Evolutionary conservation across 2,113 vertebrate species (phyloP).

Genomic region (Mus pahari): DNA sequence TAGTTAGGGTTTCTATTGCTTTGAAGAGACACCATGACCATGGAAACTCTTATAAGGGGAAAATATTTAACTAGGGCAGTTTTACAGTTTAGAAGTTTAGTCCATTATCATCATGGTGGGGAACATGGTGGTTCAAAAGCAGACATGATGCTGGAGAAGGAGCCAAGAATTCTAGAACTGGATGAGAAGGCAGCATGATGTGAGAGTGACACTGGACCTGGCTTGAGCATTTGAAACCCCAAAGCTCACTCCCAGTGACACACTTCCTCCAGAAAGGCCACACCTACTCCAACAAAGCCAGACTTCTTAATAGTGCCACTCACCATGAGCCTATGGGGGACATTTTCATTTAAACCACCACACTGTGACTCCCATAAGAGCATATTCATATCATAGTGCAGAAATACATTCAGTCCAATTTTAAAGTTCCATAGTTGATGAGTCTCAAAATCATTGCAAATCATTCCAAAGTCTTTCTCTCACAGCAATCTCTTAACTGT

Average conservation of each 20-base stretch:
- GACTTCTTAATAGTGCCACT: neutral
- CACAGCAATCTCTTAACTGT: neutral
- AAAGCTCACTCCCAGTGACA: neutral
- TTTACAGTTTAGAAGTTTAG: neutral
- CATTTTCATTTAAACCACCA: neutral
- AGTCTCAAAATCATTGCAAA: neutral
- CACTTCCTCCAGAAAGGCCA: neutral
- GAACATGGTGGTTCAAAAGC: neutral
- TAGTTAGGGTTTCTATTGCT: neutral
- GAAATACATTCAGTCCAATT: neutral
- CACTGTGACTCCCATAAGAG: neutral
- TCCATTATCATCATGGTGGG: neutral
- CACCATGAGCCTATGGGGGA: neutral
- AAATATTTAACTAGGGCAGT: neutral
- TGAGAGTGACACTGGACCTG: neutral
- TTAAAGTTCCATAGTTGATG: neutral
- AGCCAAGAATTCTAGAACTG: neutral
- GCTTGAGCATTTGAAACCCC: neutral
- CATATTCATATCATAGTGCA: neutral
- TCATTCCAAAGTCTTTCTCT: neutral
- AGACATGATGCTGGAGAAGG: neutral
- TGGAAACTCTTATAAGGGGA: neutral
- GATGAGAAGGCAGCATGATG: neutral
- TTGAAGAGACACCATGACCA: neutral
- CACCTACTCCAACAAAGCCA: neutral